Percentiles rank a stretch among this genome's conserved stretches.
phyloP scores from a whole-genome alignment of 2,888 invertebrate genomes.

The Andrena bicolor region DNA sequence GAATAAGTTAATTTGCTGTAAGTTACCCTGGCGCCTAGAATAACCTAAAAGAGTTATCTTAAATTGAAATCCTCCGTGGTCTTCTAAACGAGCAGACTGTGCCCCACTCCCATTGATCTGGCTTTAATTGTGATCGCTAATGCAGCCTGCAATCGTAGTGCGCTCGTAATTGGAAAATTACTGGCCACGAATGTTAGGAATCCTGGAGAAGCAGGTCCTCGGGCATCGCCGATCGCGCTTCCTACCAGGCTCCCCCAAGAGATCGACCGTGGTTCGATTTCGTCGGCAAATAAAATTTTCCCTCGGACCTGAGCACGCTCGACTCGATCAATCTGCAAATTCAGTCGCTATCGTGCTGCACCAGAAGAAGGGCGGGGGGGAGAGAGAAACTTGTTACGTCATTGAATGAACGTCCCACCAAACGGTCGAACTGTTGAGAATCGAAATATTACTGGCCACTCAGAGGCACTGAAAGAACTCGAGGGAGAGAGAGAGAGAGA shows the following conservation, averaged over 20 bases:
- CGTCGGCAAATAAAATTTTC: slow-evolving; percentile 32
- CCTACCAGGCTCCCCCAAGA: not conserved
- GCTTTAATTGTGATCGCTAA: slow-evolving; percentile 50
- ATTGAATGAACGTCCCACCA: slow-evolving; percentile 2
- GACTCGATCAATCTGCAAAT: slow-evolving; percentile 38
- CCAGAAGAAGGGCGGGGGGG: slow-evolving; percentile 1
- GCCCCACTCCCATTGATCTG: slow-evolving; percentile 20
- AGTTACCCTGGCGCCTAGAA: not conserved
- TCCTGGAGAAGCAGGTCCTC: not conserved
- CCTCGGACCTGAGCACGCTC: not conserved
- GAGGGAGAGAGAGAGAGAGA: not conserved
- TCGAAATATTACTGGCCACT: slow-evolving; percentile 28
- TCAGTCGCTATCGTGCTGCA: slow-evolving; percentile 10
- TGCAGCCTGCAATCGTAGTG: slow-evolving; percentile 3
- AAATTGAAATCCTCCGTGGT: slow-evolving; percentile 2
- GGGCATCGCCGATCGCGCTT: not conserved
- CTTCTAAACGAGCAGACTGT: not conserved
- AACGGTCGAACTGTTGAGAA: slow-evolving; percentile 4
- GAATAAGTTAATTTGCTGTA: not conserved
- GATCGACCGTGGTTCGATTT: slow-evolving; percentile 11
- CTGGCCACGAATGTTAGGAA: slow-evolving; percentile 32
- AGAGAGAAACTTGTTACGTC: slow-evolving; percentile 36
- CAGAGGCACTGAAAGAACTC: not conserved
- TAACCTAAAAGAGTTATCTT: not conserved
- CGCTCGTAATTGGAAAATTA: slow-evolving; percentile 45